phyloP scores from a whole-genome alignment of 2,888 invertebrate species.

The Morpho deidamia region DNA sequence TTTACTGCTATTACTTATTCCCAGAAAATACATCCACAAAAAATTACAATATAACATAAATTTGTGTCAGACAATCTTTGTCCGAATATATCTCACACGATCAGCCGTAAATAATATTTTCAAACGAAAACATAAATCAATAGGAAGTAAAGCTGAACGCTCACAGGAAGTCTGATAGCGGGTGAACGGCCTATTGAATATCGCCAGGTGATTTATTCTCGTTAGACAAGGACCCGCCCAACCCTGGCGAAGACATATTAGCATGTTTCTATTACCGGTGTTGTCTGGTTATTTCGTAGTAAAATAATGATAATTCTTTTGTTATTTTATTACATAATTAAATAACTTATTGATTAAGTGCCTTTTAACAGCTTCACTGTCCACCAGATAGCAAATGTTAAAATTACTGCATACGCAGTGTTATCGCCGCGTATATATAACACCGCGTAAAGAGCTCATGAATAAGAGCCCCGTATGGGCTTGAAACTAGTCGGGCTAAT shows the following conservation, averaged over 20 bases:
- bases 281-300: background rate
- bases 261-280: conserved; percentile 10
- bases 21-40: too few relatives aligned
- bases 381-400: too few relatives aligned
- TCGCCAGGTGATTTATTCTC: conserved; percentile 54
- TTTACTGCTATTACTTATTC: background rate
- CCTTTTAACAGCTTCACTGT: too few relatives aligned
- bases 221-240: conserved; percentile 29
- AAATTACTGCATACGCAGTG: too few relatives aligned
- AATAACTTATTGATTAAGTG: too few relatives aligned
- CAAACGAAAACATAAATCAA: conserved; percentile 24
- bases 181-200: conserved; percentile 54
- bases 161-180: conserved; percentile 39
- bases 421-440: too few relatives aligned
- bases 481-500: too few relatives aligned
- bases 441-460: too few relatives aligned
- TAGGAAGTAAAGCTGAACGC: conserved; percentile 16
- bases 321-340: too few relatives aligned
- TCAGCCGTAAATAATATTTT: conserved; percentile 7
- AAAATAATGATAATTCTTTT: too few relatives aligned
- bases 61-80: conserved; percentile 7
- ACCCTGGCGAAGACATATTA: conserved; percentile 8
- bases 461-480: too few relatives aligned
- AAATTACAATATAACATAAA: background rate
- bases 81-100: background rate